Evolutionary conservation across 2,797 vertebrate genomes (phyloP).

Genomic region (Phrynocephalus forsythii): DNA sequence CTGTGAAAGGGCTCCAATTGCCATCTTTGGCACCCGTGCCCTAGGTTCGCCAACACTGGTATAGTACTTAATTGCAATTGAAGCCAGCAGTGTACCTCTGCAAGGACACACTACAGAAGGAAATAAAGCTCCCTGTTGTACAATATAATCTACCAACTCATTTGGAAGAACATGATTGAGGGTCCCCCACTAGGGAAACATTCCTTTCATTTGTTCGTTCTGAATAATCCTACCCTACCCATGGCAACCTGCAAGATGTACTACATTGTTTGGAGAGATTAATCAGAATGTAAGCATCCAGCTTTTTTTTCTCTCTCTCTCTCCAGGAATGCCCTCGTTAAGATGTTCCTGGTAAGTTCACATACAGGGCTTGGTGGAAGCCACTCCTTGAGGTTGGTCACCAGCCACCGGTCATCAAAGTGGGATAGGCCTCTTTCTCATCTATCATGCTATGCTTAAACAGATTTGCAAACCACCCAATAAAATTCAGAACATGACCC

Average conservation of each 20-base stretch:
- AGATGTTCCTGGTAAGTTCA: not conserved
- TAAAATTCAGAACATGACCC: not conserved
- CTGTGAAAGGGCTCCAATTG: too few relatives aligned
- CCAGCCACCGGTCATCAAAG: not conserved
- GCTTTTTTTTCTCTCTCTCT: not conserved
- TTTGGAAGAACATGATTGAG: not conserved
- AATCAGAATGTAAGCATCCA: not conserved
- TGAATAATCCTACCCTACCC: not conserved
- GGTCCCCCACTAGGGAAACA: not conserved
- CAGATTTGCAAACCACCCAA: not conserved
- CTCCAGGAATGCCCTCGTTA: not conserved
- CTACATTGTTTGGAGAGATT: conserved; percentile 28
- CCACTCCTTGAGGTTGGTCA: not conserved
- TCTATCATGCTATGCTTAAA: not conserved
- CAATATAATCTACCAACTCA: not conserved
- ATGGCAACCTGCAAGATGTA: not conserved
- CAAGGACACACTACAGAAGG: too few relatives aligned
- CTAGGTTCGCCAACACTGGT: too few relatives aligned
- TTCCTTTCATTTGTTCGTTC: conserved; percentile 15
- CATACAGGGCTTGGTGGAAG: not conserved
- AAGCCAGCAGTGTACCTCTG: not conserved
- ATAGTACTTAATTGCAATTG: not conserved
- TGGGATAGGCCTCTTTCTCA: not conserved
- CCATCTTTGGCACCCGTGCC: too few relatives aligned
- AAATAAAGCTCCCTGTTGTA: not conserved